Percentiles rank a stretch among this genome's conserved stretches.
phyloP scores from a whole-genome alignment of 2,888 invertebrate genomes.

The Scaptodrosophila latifasciaeformis region DNA sequence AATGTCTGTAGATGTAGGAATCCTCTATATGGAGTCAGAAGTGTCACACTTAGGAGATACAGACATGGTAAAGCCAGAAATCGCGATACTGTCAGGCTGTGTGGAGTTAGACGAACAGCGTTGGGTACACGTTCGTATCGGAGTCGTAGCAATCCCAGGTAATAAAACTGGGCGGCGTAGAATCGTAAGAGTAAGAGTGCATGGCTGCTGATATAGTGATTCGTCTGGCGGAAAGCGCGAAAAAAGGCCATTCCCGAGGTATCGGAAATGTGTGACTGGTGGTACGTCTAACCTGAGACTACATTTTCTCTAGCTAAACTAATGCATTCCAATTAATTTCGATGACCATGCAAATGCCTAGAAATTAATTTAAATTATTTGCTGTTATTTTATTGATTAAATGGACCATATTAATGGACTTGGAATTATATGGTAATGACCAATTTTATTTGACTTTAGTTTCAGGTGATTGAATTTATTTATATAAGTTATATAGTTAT shows the following conservation, averaged over 20 bases:
- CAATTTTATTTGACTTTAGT: too few species aligned
- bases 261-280: neutral
- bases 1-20: conserved; percentile 41
- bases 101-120: conserved; percentile 31
- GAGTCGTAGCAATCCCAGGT: conserved; percentile 38
- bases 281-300: too few species aligned
- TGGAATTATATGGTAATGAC: too few species aligned
- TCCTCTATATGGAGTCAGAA: conserved; percentile 20
- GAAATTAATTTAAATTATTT: too few species aligned
- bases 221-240: conserved; percentile 29
- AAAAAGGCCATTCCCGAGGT: conserved; percentile 25
- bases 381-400: too few species aligned
- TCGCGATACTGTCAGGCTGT: conserved; percentile 40
- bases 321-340: too few species aligned
- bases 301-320: too few species aligned
- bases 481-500: too few species aligned
- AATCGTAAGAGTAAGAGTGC: conserved; percentile 40
- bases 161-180: conserved; percentile 38
- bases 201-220: conserved; percentile 41
- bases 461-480: too few species aligned
- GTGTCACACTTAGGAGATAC: conserved; percentile 24
- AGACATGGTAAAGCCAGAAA: conserved; percentile 27
- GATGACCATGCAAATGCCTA: too few species aligned
- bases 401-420: too few species aligned
- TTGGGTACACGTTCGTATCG: conserved; percentile 27